Evolutionary conservation across 2,888 invertebrate species (phyloP).

Genomic region (Melanostoma scalare): DNA sequence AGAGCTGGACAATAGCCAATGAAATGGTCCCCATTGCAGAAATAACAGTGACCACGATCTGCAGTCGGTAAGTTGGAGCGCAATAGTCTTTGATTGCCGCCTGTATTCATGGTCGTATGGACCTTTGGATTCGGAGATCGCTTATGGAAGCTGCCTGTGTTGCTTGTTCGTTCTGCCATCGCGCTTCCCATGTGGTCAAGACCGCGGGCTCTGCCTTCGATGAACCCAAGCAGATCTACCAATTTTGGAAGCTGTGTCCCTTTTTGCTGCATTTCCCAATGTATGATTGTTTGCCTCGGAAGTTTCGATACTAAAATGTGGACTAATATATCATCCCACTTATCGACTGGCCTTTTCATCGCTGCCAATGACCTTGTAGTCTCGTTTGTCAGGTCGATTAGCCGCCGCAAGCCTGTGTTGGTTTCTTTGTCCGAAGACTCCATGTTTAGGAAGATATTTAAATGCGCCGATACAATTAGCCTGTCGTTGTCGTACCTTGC

Average conservation of each 20-base stretch:
- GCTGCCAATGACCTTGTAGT: slow-evolving; percentile 11
- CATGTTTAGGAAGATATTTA: slow-evolving; percentile 17
- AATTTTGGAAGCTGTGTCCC: slow-evolving; percentile 34
- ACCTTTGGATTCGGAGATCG: slow-evolving; percentile 10
- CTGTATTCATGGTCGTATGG: slow-evolving; percentile 9
- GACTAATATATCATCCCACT: slow-evolving; percentile 26
- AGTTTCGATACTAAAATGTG: slow-evolving; percentile 17
- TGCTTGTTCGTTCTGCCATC: neutral
- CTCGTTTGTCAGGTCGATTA: slow-evolving; percentile 17
- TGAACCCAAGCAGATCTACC: slow-evolving; percentile 11
- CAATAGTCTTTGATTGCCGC: slow-evolving; percentile 13
- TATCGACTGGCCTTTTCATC: slow-evolving; percentile 31
- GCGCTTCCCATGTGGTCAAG: slow-evolving; percentile 30
- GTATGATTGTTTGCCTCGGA: slow-evolving; percentile 27
- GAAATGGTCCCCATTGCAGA: slow-evolving; percentile 33
- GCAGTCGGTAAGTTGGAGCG: slow-evolving; percentile 26
- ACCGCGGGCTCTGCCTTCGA: slow-evolving; percentile 43
- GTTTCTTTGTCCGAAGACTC: slow-evolving; percentile 34
- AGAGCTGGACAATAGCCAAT: slow-evolving; percentile 12
- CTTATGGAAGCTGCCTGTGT: neutral
- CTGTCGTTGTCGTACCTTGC: slow-evolving; percentile 23
- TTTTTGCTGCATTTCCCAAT: slow-evolving; percentile 44
- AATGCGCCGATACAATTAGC: slow-evolving; percentile 32
- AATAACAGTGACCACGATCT: slow-evolving; percentile 33
- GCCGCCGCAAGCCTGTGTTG: slow-evolving; percentile 40